These are phyloP conservation scores for Shargacucullia verbasci DNA, from an alignment of 2,888 invertebrate genomes.

Conservation along the genomic window DNA sequence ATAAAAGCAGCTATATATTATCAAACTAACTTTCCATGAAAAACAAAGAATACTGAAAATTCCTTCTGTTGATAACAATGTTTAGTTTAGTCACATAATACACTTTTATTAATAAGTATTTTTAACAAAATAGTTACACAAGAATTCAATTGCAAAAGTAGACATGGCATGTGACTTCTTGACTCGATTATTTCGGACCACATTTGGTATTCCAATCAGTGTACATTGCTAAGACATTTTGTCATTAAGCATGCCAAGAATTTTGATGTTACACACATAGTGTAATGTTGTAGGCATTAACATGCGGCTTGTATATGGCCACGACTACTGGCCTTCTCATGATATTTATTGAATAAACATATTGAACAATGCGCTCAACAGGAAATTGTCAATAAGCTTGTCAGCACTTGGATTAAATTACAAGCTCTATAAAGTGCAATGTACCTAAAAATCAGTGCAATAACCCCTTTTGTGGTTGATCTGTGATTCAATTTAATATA, in stretches of 20 bases:
- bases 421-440: conserved; percentile 53
- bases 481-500: not conserved
- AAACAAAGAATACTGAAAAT: too few species aligned
- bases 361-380: conserved; percentile 77
- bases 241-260: conserved; percentile 61
- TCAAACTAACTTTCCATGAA: too few species aligned
- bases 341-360: conserved; percentile 79
- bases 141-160: conserved; percentile 53
- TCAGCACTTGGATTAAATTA: conserved; percentile 71
- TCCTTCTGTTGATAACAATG: too few species aligned
- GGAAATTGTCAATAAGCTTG: conserved; percentile 84
- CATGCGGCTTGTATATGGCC: conserved; percentile 31
- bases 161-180: conserved; percentile 52
- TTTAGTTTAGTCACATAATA: conserved; percentile 6
- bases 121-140: conserved; percentile 30
- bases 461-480: conserved; percentile 57
- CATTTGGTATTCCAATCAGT: conserved; percentile 70
- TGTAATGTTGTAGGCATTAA: conserved; percentile 37
- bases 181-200: conserved; percentile 61
- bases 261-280: conserved; percentile 54
- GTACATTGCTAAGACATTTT: conserved; percentile 61
- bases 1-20: too few species aligned
- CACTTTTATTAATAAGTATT: conserved; percentile 14
- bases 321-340: conserved; percentile 59
- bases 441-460: conserved; percentile 65